Percentiles rank a stretch among this genome's conserved stretches.
Conservation (phyloP, 2,113 vertebrate species). For the Bos javanicus region DNA sequence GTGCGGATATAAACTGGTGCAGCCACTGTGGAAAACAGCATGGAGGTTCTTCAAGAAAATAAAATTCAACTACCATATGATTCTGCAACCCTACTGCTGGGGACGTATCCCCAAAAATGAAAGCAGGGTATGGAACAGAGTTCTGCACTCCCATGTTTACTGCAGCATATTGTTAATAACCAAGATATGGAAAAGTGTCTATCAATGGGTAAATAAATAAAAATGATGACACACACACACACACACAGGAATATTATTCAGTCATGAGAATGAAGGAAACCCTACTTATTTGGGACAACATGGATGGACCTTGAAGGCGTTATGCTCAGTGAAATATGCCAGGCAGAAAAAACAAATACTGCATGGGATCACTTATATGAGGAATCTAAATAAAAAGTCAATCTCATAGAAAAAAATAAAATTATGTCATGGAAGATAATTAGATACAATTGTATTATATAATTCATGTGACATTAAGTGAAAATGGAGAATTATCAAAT, state of each 20-base stretch:
- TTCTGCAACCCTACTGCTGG: neutral
- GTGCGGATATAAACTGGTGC: neutral
- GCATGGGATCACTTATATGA: neutral
- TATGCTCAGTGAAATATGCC: neutral
- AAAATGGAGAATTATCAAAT: neutral
- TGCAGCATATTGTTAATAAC: neutral
- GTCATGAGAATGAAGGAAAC: neutral
- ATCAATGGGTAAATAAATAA: neutral
- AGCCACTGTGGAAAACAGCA: neutral
- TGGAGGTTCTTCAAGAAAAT: neutral
- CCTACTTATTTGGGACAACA: neutral
- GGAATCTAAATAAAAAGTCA: neutral
- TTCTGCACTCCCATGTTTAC: neutral
- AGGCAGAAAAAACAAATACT: neutral
- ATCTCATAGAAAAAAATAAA: neutral
- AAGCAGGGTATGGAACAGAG: neutral
- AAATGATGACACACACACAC: neutral
- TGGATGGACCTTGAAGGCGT: neutral
- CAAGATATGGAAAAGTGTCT: neutral
- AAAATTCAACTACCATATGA: neutral
- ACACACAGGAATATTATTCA: neutral
- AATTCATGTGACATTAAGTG: neutral
- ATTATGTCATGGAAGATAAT: neutral
- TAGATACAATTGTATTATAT: neutral
- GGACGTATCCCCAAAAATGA: neutral